A percentile compares a stretch with the other conserved stretches of the same genome.
Evolutionary conservation across 2,113 vertebrate species (phyloP).

Genomic region (Leucosticte australis): DNA sequence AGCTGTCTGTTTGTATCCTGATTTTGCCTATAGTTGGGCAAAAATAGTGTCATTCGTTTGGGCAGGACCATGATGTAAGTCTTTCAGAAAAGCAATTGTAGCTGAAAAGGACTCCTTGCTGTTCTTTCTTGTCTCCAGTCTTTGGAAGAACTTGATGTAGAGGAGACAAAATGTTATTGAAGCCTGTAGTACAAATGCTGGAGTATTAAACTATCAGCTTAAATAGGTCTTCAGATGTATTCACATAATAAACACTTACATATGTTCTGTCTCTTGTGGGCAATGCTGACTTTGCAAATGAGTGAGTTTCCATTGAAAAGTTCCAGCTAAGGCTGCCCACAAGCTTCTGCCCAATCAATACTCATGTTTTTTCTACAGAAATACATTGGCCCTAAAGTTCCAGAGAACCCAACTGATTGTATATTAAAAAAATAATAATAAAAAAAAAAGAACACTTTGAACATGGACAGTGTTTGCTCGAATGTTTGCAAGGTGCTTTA

Average conservation of each 20-base stretch:
- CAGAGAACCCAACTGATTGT: neutral
- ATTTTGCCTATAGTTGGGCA: neutral
- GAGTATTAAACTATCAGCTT: slow-evolving; percentile 24
- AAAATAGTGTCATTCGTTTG: neutral
- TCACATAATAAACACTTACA: slow-evolving; percentile 10
- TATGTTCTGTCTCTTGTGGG: slow-evolving; percentile 28
- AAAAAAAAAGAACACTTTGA: neutral
- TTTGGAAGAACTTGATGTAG: neutral
- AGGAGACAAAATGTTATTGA: slow-evolving; percentile 10
- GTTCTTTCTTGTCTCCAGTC: neutral
- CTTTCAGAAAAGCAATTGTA: neutral
- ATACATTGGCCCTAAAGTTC: neutral
- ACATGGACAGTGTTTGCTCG: neutral
- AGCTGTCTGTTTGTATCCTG: neutral
- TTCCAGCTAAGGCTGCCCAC: slow-evolving; percentile 11
- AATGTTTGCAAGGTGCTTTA: neutral
- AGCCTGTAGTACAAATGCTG: neutral
- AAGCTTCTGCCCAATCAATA: neutral
- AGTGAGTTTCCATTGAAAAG: slow-evolving; percentile 9
- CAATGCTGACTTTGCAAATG: slow-evolving; percentile 24
- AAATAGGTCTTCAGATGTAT: slow-evolving; percentile 44
- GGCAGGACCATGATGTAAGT: neutral
- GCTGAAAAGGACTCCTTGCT: neutral
- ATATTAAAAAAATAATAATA: too few relatives aligned
- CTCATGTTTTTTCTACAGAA: neutral